Percentiles rank a stretch among this genome's conserved stretches.
Conservation (phyloP, 2,888 invertebrate genomes). For the Melanotus villosus region DNA sequence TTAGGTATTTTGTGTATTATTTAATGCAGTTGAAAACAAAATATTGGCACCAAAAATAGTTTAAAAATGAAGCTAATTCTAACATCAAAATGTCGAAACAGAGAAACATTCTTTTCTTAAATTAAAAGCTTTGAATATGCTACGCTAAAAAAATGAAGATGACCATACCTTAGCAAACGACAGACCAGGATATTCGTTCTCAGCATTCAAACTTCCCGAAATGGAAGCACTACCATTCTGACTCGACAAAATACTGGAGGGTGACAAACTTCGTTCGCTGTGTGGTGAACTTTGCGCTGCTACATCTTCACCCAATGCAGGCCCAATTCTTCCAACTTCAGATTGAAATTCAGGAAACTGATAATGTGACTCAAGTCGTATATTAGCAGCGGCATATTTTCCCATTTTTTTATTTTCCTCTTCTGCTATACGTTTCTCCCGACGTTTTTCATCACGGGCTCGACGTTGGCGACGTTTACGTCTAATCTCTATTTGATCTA, state of each 20-base stretch:
- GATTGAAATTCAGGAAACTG: constrained; percentile 72
- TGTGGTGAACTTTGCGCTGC: constrained; percentile 47
- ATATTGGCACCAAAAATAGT: too few relatives aligned
- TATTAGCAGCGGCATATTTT: constrained; percentile 72
- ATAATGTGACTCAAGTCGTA: constrained; percentile 76
- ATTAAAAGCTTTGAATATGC: too few relatives aligned
- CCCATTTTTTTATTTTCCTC: constrained; percentile 83
- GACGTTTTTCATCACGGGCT: constrained; percentile 83
- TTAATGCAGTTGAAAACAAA: too few relatives aligned
- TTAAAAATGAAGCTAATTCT: too few relatives aligned
- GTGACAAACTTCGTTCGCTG: constrained; percentile 59
- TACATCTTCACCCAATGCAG: constrained; percentile 1
- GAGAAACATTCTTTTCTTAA: too few relatives aligned
- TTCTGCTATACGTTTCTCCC: constrained; percentile 83
- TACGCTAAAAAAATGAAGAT: too few relatives aligned
- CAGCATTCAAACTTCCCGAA: constrained; percentile 56
- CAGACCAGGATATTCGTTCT: constrained; percentile 64
- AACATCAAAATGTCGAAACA: too few relatives aligned
- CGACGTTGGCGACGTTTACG: constrained; percentile 79
- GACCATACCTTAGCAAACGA: constrained; percentile 76
- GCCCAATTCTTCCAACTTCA: constrained; percentile 44
- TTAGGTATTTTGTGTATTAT: too few relatives aligned
- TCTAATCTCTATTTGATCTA: constrained; percentile 83
- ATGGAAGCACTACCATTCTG: constrained; percentile 43
- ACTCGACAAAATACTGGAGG: constrained; percentile 42